These are phyloP conservation scores for Urocyon cinereoargenteus DNA, from an alignment of 2,797 vertebrate species.

Conservation along the genomic window DNA sequence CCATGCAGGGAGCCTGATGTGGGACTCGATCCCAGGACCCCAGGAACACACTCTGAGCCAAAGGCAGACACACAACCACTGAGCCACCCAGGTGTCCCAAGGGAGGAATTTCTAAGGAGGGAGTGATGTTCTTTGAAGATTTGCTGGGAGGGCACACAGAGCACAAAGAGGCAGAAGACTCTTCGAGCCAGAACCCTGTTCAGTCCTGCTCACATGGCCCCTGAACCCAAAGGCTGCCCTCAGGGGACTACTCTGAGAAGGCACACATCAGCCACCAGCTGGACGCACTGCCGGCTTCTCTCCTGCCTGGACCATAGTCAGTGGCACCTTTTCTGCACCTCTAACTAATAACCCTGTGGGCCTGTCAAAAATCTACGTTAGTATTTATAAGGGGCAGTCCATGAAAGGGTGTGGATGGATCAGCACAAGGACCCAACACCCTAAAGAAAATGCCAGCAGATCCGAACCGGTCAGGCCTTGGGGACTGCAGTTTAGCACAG, in stretches of 20 bases:
- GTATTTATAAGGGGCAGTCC: fast-evolving
- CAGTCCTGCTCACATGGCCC: not conserved
- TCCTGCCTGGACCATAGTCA: too few relatives aligned
- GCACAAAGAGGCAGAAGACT: fast-evolving
- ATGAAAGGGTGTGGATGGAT: not conserved
- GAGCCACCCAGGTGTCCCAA: too few relatives aligned
- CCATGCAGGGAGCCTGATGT: too few relatives aligned
- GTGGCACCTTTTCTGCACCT: not conserved
- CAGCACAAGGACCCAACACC: too few relatives aligned
- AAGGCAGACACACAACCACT: too few relatives aligned
- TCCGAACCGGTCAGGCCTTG: not conserved
- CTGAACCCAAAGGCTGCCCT: not conserved
- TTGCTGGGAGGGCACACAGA: not conserved
- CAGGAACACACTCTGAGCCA: too few relatives aligned
- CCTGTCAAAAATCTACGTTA: not conserved
- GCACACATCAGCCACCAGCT: fast-evolving
- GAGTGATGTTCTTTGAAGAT: not conserved
- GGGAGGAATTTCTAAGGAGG: not conserved
- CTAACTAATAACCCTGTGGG: not conserved
- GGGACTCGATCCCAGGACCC: too few relatives aligned
- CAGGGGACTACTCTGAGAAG: not conserved
- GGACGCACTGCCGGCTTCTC: not conserved
- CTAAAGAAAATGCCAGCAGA: not conserved
- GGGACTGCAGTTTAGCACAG: fast-evolving
- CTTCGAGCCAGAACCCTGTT: not conserved